Percentiles rank a stretch among this genome's conserved stretches.
Conservation (phyloP, 2,888 invertebrate genomes). For the Epsilonema sp. region DNA sequence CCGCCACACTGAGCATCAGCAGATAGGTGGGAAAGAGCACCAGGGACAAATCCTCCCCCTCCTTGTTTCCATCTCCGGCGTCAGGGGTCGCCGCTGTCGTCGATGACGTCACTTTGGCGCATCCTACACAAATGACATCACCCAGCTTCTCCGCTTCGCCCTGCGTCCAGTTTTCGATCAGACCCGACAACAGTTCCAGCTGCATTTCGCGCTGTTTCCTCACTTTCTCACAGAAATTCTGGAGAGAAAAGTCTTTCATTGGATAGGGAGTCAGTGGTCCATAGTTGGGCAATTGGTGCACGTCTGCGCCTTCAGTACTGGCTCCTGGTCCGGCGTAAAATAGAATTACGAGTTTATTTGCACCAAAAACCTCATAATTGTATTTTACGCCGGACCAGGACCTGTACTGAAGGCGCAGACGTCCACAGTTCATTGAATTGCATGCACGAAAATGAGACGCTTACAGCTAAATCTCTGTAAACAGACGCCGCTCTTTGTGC, state of each 20-base stretch:
- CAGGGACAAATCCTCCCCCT: conserved; percentile 42
- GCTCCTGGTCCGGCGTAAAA: too few species aligned
- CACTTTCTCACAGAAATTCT: conserved; percentile 66
- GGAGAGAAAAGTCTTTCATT: conserved; percentile 13
- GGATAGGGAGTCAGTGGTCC: too few species aligned
- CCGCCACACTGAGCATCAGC: conserved; percentile 69
- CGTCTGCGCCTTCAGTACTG: too few species aligned
- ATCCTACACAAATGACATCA: conserved; percentile 74
- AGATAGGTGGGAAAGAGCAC: conserved; percentile 72
- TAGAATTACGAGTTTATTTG: too few species aligned
- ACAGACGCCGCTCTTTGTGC: conserved; percentile 82
- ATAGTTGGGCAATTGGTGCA: too few species aligned
- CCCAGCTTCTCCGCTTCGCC: conserved; percentile 49
- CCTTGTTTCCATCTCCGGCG: conserved; percentile 16
- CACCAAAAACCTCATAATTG: too few species aligned
- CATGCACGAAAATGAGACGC: too few species aligned
- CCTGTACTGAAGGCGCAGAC: too few species aligned
- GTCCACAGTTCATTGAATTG: too few species aligned
- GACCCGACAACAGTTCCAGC: conserved; percentile 74
- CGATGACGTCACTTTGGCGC: conserved; percentile 61
- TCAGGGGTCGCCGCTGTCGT: conserved; percentile 48
- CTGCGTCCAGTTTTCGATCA: conserved; percentile 86
- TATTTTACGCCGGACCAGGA: too few species aligned
- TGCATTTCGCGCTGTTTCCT: conserved; percentile 86
- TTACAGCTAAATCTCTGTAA: conserved; percentile 79